phyloP scores from a whole-genome alignment of 2,888 invertebrate species.

The Dastarcus helophoroides region DNA sequence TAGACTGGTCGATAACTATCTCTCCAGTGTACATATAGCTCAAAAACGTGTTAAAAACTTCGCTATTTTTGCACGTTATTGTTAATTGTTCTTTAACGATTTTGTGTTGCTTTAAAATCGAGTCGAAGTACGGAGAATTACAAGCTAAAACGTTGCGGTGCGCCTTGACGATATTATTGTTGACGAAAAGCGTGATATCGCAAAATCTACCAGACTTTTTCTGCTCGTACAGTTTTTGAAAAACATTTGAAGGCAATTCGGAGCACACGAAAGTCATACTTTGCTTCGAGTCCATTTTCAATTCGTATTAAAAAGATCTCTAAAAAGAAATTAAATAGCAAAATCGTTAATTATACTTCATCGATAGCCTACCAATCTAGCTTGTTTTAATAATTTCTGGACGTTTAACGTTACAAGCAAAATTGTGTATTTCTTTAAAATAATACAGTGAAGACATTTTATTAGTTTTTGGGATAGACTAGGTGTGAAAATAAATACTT shows the following conservation, averaged over 20 bases:
- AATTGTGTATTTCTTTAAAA: too few relatives aligned
- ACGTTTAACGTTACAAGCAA: too few relatives aligned
- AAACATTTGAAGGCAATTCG: slow-evolving; percentile 30
- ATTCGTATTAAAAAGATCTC: slow-evolving; percentile 6
- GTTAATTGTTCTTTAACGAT: slow-evolving; percentile 43
- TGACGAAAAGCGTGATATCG: slow-evolving; percentile 48
- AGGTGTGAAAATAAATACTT: too few relatives aligned
- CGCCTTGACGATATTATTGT: slow-evolving; percentile 45
- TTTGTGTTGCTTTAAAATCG: slow-evolving; percentile 44
- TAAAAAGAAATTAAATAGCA: not conserved
- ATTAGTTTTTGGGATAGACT: too few relatives aligned
- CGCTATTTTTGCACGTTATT: slow-evolving; percentile 45
- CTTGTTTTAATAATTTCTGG: too few relatives aligned
- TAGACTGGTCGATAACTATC: slow-evolving; percentile 45
- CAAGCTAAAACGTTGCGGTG: slow-evolving; percentile 52
- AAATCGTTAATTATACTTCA: not conserved
- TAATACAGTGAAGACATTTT: too few relatives aligned
- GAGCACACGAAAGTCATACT: slow-evolving; percentile 34
- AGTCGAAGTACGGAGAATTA: slow-evolving; percentile 53
- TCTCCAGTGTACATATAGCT: slow-evolving; percentile 56
- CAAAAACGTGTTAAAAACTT: slow-evolving; percentile 46
- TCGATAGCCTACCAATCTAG: too few relatives aligned
- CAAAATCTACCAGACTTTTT: slow-evolving; percentile 47
- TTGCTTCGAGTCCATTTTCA: slow-evolving; percentile 27
- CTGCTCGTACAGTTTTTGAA: slow-evolving; percentile 37